Percentiles rank a stretch among this genome's conserved stretches.
These are phyloP conservation scores for Anneissia japonica DNA, from an alignment of 35 echinoderm and acorn worm genomes.

Conservation along the genomic window DNA sequence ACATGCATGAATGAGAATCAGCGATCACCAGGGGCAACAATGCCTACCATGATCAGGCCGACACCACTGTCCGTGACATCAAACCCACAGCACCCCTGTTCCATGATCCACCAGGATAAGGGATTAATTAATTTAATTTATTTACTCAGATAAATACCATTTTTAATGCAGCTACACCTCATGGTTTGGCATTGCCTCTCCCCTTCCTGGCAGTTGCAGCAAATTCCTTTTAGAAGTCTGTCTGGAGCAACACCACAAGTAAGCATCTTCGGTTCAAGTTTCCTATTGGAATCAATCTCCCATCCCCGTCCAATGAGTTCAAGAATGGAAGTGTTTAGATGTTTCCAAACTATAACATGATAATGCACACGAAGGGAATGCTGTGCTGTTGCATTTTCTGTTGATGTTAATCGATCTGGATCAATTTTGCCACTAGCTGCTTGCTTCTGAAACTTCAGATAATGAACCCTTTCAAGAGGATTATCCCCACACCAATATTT, in stretches of 20 bases:
- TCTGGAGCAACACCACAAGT: background rate
- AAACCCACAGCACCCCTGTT: no score
- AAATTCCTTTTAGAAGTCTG: constrained; percentile 9
- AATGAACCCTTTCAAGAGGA: constrained; percentile 27
- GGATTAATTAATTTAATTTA: no score
- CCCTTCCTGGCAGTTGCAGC: constrained; percentile 9
- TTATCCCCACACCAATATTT: constrained; percentile 41
- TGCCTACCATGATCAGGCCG: no score
- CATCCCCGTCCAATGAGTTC: background rate
- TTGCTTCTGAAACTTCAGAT: constrained; percentile 28
- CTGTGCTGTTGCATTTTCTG: background rate
- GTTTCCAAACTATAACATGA: background rate
- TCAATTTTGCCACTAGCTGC: constrained; percentile 37
- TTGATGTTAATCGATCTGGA: no score
- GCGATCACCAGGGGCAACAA: no score
- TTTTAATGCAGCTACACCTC: background rate
- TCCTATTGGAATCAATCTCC: background rate
- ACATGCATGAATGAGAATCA: no score
- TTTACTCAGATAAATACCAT: no score
- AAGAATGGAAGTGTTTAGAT: constrained; percentile 17
- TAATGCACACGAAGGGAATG: background rate
- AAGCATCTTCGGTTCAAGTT: background rate
- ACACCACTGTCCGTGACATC: no score
- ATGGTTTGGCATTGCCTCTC: background rate
- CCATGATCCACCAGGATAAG: no score